Base-by-base conservation (phyloP, 1,140 invertebrate genomes). In the Macrocentrus cingulum region DNA sequence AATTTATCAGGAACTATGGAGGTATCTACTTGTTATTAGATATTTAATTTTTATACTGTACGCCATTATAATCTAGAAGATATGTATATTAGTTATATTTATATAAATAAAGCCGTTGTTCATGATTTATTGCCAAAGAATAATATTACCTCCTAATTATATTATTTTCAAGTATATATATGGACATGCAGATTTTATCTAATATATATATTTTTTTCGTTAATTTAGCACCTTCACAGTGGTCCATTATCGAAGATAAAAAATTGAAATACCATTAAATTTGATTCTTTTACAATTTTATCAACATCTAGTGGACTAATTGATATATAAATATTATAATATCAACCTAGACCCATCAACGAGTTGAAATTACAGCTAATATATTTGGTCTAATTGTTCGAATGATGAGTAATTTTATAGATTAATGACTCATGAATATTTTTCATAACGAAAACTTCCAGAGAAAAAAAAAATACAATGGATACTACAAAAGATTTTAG, bases 1-100 rank as follows among this genome's bases (percentile, higher is more conserved):
- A 66, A 68, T 66, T 68, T 67, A 62, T 39, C 63, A 69, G 68
- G 68, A 70, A 70, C 65, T 70, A 70, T 54, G 44, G 56, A 55
- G 54, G 61, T 70, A 66, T 70, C 66, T 66, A 67, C 63, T 59
- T 56, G 44, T 59, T 54, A 41, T 13, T 42, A 34, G n/a, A n/a
- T n/a, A n/a, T n/a, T 58, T 52, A 22, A 22, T 20, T 52, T 48
- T 18, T 42, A 49, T 44, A 45, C 23, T 15, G 42, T 41, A 29
- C 20, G 18, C 23, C 6, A 15, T 32, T 42, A 44, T 50, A 29
- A 16, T 23, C 18, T 52, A 36, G 19, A 18, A 13, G 32, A 44
- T 45, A 18, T 13, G 54, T 22, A 36, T 34, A 15, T 44, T 44
- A 44, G 37, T 41, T 18, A 41, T 41, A n/a, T n/a, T n/a, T 29